Evolutionary conservation across 2,888 invertebrate genomes (phyloP), one percentile per base, ranked within the genome.

Genomic region (Drosophila siamana): DNA sequence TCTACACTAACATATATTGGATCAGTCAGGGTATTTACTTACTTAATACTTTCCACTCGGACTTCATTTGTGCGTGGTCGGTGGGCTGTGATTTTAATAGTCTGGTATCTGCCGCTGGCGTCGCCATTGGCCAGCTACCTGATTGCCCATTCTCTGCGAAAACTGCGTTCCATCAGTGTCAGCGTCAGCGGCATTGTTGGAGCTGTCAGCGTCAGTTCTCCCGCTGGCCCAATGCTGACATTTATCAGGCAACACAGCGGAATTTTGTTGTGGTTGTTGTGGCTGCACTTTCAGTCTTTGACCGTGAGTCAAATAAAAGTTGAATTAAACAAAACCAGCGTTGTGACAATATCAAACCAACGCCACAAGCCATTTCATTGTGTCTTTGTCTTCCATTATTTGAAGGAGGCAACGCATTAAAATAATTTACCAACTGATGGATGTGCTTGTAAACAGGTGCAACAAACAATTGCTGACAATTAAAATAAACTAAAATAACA

Each of bases 181-280:
- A 78, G 63, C 62, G 28, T 33, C 33, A n/a, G n/a, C 33, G n/a
- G 15, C 81, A 78, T 71, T 76, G 66, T 65, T 50, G 48, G 48
- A 48, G 50, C 74, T 78, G 85, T 75, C 85, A 78, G 55, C 61
- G 46, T 41, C 66, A 69, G 51, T 46, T 48, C 24, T 40, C 43
- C 36, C 65, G 40, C 50, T 41, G 63, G 63, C 51, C 41, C 24
- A 22, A 47, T 55, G 54, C 56, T 68, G 78, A 71, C 81, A 69
- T 84, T 80, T 84, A 84, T 84, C 81, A 71, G 80, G 62, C 65
- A 74, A 48, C 48, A 30, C 69, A 64, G 64, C 59, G 60, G 64
- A 48, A 65, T 68, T 47, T 61, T 68, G 74, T 69, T 64, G 47
- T 59, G 59, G 44, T 52, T 48, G 26, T 33, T 61, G 61, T 30